phyloP scores from a whole-genome alignment of 2,888 invertebrate genomes.

The Acanthacorydalis orientalis region DNA sequence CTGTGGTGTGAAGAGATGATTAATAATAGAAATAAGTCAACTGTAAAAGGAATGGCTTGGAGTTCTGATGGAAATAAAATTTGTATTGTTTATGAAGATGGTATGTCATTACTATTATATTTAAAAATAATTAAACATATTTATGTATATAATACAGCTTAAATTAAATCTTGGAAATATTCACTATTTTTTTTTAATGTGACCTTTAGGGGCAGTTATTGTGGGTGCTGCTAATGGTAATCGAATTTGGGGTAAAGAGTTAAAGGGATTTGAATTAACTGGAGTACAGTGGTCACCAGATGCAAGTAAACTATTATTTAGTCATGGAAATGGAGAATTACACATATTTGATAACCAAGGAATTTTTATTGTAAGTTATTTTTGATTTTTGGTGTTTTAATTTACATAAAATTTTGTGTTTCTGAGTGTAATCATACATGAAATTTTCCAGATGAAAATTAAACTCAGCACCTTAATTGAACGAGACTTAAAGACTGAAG shows the following conservation, averaged over 20 bases:
- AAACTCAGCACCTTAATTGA: constrained; percentile 36
- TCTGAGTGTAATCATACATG: too few relatives aligned
- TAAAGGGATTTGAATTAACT: constrained; percentile 66
- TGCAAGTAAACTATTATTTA: constrained; percentile 76
- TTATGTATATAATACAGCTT: constrained; percentile 3
- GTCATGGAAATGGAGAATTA: constrained; percentile 77
- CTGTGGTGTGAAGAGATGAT: constrained; percentile 99
- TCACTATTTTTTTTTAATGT: neutral
- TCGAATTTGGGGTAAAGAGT: constrained; percentile 94
- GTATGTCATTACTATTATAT: constrained; percentile 23
- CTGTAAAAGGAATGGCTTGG: constrained; percentile 97
- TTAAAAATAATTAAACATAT: constrained; percentile 1
- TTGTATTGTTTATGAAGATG: constrained; percentile 98
- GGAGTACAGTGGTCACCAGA: constrained; percentile 97
- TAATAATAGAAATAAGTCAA: constrained; percentile 94
- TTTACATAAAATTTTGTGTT: too few relatives aligned
- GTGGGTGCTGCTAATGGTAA: constrained; percentile 96
- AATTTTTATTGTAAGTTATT: constrained; percentile 42
- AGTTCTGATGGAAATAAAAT: constrained; percentile 92
- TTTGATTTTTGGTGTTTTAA: neutral
- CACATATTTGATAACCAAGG: constrained; percentile 92
- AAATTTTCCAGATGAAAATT: constrained; percentile 51
- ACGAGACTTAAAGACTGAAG: constrained; percentile 19
- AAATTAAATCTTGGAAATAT: too few relatives aligned
- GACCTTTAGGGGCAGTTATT: constrained; percentile 61